Evolutionary conservation across 2,113 vertebrate species (phyloP).

Genomic region (Hyperopisus bebe): DNA sequence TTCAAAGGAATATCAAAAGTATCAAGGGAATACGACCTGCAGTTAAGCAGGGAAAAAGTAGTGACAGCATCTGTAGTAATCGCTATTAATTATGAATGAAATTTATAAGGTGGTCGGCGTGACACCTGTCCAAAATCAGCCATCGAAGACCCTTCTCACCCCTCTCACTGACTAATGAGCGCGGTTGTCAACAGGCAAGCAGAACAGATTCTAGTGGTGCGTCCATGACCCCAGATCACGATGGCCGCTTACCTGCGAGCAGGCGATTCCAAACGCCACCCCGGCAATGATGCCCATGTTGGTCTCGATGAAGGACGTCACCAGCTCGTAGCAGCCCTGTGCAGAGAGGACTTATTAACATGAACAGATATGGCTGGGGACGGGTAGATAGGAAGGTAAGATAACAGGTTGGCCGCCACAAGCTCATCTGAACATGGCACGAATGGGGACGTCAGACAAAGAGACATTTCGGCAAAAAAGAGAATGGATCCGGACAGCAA

Average conservation of each 20-base stretch:
- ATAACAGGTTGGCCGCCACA: neutral
- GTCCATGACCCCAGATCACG: neutral
- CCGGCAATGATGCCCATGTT: slow-evolving; percentile 97
- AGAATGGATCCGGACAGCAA: neutral
- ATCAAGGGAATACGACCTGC: neutral
- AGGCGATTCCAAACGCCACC: slow-evolving; percentile 90
- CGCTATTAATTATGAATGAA: neutral
- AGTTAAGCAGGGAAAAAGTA: neutral
- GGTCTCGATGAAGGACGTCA: slow-evolving; percentile 89
- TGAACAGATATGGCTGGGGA: neutral
- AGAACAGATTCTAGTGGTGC: neutral
- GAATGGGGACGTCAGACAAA: neutral
- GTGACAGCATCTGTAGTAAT: neutral
- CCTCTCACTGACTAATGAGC: neutral
- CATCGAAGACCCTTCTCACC: neutral
- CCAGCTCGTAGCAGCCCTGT: slow-evolving; percentile 91
- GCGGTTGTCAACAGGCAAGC: neutral
- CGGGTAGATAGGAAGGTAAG: too few relatives aligned
- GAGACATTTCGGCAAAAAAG: neutral
- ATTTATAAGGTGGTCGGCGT: neutral
- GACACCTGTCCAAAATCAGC: neutral
- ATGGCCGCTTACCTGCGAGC: slow-evolving; percentile 78
- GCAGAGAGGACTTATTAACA: slow-evolving; percentile 28
- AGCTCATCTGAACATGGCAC: neutral
- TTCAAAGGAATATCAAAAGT: neutral